Percentiles rank a stretch among this genome's conserved stretches.
Evolutionary conservation across 2,888 invertebrate genomes (phyloP).

Genomic region (Onchidella celtica): DNA sequence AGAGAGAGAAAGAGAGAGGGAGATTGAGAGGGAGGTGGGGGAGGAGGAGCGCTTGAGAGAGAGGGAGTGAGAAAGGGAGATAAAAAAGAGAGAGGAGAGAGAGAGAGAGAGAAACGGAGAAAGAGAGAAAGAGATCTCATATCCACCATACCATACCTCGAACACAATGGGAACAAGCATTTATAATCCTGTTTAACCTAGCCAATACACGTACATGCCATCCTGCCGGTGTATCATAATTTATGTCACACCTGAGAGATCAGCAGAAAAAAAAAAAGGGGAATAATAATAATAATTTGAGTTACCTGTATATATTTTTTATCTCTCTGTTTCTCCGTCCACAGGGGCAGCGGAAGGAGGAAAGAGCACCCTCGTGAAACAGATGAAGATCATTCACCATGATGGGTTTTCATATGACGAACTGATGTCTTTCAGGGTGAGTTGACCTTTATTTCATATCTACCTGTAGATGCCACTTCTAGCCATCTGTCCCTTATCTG

Average conservation of each 20-base stretch:
- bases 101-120: not conserved
- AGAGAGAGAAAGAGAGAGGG: too few species aligned
- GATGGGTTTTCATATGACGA: slow-evolving; percentile 85
- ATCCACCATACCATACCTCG: too few species aligned
- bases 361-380: slow-evolving; percentile 86
- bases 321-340: too few species aligned
- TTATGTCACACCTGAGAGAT: too few species aligned
- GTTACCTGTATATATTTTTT: too few species aligned
- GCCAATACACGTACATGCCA: too few species aligned
- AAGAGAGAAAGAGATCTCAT: not conserved
- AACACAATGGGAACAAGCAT: too few species aligned
- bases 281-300: too few species aligned
- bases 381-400: slow-evolving; percentile 87
- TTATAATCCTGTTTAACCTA: too few species aligned
- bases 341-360: slow-evolving; percentile 86
- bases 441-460: not conserved
- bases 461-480: not conserved
- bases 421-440: slow-evolving; percentile 83
- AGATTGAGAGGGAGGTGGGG: too few species aligned
- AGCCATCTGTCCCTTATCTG: not conserved
- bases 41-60: not conserved
- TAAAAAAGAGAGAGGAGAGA: not conserved
- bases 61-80: not conserved
- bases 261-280: too few species aligned
- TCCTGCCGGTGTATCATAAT: too few species aligned